Conservation (phyloP, 2,888 invertebrate genomes). For the Tillus elongatus region DNA sequence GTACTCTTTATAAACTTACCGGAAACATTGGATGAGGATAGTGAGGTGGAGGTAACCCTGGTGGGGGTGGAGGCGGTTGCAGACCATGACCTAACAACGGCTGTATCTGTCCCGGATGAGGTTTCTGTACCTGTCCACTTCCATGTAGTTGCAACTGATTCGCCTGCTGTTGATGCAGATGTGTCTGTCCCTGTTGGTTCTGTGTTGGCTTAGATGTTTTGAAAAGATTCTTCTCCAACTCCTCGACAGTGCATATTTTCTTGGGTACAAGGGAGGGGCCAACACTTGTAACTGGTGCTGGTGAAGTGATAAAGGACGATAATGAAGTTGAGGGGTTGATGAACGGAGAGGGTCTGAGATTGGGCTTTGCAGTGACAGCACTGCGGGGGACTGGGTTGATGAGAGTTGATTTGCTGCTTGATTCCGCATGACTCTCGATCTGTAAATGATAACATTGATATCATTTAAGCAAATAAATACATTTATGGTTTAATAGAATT, state of each 20-base stretch:
- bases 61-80: constrained; percentile 41
- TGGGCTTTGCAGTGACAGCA: neutral
- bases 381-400: neutral
- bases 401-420: constrained; percentile 14
- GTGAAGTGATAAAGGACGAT: too few relatives aligned
- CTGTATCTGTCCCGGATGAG: too few relatives aligned
- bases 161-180: constrained; percentile 30
- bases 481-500: too few relatives aligned
- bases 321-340: constrained; percentile 8
- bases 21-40: constrained; percentile 22
- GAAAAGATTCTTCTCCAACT: constrained; percentile 59
- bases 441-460: too few relatives aligned
- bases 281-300: neutral
- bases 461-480: too few relatives aligned
- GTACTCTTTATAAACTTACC: too few relatives aligned
- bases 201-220: constrained; percentile 32
- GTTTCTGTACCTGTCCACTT: too few relatives aligned
- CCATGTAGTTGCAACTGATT: too few relatives aligned
- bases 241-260: constrained; percentile 65
- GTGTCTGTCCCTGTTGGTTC: constrained; percentile 22
- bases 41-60: constrained; percentile 38
- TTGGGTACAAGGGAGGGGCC: constrained; percentile 36
- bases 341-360: constrained; percentile 4
- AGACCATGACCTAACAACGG: too few relatives aligned
- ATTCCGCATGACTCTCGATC: constrained; percentile 26